These are phyloP conservation scores for Drosophila parvula DNA, from an alignment of 1,140 invertebrate species.

Conservation along the genomic window DNA sequence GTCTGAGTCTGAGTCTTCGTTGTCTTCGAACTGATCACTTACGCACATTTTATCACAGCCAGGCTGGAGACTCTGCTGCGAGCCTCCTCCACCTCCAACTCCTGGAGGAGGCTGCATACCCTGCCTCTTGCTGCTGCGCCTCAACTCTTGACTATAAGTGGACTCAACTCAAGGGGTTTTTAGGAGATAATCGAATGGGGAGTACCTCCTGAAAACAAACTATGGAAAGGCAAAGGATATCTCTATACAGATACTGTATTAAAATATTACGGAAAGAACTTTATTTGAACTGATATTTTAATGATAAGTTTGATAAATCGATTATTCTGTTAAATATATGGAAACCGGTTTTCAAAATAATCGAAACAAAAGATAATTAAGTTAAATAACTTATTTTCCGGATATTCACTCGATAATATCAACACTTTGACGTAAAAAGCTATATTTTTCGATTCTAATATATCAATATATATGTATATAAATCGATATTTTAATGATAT, in stretches of 20 bases:
- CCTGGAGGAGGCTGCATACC: slow-evolving; percentile 7
- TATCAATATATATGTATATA: too few relatives aligned
- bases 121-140: slow-evolving; percentile 1
- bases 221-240: too few relatives aligned
- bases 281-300: not conserved
- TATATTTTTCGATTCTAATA: too few relatives aligned
- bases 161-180: slow-evolving; percentile 24
- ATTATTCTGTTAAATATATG: too few relatives aligned
- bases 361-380: too few relatives aligned
- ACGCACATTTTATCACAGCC: slow-evolving; percentile 82
- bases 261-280: too few relatives aligned
- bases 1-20: slow-evolving; percentile 13
- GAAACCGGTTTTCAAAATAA: too few relatives aligned
- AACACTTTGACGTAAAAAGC: too few relatives aligned
- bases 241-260: not conserved
- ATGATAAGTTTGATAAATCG: not conserved
- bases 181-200: not conserved
- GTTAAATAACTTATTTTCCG: too few relatives aligned
- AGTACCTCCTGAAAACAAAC: not conserved
- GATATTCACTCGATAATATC: too few relatives aligned
- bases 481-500: too few relatives aligned
- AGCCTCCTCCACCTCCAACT: slow-evolving; percentile 39
- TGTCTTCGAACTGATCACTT: slow-evolving; percentile 70
- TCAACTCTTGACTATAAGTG: slow-evolving; percentile 70
- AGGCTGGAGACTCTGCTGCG: slow-evolving; percentile 67